A percentile compares a stretch with the other conserved stretches of the same genome.
Conservation (phyloP, 2,113 vertebrate genomes). For the Neoarius graeffei region DNA sequence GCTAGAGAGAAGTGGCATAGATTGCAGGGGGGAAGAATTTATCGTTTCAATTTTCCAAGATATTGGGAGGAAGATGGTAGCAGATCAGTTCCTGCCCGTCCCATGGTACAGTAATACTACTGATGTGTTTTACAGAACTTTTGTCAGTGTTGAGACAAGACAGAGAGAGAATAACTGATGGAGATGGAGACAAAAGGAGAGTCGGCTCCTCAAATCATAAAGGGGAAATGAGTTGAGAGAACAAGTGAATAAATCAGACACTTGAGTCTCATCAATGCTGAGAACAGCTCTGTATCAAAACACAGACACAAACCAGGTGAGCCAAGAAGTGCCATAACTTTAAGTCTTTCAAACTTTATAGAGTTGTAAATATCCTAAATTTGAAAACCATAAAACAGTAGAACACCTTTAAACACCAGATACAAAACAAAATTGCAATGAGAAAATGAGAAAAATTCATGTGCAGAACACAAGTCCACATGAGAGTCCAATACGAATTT, state of each 20-base stretch:
- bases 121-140: conserved; percentile 59
- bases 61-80: conserved; percentile 58
- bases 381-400: background rate
- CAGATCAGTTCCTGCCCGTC: conserved; percentile 66
- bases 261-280: background rate
- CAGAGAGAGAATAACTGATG: background rate
- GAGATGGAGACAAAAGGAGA: background rate
- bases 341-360: background rate
- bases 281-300: background rate
- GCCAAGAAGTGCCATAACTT: background rate
- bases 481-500: too few species aligned
- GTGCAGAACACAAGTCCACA: too few species aligned
- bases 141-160: conserved; percentile 27
- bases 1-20: conserved; percentile 22
- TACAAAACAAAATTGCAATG: too few species aligned
- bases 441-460: too few species aligned
- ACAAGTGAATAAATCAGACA: background rate
- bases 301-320: background rate
- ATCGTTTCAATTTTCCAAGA: conserved; percentile 74
- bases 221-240: background rate
- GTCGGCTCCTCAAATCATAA: background rate
- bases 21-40: conserved; percentile 55
- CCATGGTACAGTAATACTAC: conserved; percentile 70
- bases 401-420: too few species aligned
- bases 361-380: background rate